A percentile compares a stretch with the other conserved stretches of the same genome.
Evolutionary conservation across 2,888 invertebrate species (phyloP).

Genomic region (Dolomedes plantarius): DNA sequence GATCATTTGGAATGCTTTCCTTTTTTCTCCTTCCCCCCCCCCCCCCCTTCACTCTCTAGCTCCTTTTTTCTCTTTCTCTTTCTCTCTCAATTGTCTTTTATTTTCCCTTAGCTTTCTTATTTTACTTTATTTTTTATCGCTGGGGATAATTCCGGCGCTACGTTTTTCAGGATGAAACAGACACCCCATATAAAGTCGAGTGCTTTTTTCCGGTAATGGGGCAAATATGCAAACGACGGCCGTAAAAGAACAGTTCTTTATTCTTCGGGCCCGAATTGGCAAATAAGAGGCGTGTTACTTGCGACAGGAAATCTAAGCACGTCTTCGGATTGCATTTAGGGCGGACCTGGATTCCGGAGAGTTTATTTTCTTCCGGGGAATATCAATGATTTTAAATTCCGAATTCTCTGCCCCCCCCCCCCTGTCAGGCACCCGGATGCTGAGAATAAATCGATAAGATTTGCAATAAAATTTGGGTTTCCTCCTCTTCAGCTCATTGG

Average conservation of each 20-base stretch:
- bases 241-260: conserved; percentile 29
- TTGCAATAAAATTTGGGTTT: neutral
- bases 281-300: neutral
- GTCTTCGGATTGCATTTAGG: neutral
- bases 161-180: conserved; percentile 43
- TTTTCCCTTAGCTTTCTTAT: conserved; percentile 20
- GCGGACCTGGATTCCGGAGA: neutral
- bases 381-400: conserved; percentile 3
- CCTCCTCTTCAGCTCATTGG: too few relatives aligned
- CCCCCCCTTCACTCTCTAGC: neutral
- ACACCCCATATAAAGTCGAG: conserved; percentile 45
- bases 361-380: neutral
- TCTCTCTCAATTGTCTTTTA: conserved; percentile 58
- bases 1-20: conserved; percentile 53
- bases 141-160: conserved; percentile 58
- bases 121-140: conserved; percentile 26
- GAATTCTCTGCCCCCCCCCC: neutral
- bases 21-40: conserved; percentile 24
- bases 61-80: conserved; percentile 18
- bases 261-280: neutral
- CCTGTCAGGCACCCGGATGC: neutral
- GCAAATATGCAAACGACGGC: conserved; percentile 67
- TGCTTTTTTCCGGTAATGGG: conserved; percentile 50
- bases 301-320: conserved; percentile 10
- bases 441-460: neutral